A percentile compares a stretch with the other conserved stretches of the same genome.
Evolutionary conservation across 2,113 vertebrate species (phyloP).

Genomic region (Speoplatyrhinus poulsoni): DNA sequence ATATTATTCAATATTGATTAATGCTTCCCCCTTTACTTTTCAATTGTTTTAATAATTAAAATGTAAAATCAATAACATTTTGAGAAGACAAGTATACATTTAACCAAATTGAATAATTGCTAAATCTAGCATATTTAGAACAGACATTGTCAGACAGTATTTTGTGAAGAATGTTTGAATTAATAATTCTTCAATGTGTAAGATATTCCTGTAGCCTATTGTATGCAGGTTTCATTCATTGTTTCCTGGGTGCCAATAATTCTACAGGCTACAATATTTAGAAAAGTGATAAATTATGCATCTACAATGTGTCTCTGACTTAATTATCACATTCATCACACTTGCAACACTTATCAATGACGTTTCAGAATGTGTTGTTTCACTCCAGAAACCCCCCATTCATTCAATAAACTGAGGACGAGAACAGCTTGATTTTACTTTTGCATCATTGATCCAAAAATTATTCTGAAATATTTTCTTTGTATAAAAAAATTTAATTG

Average conservation of each 20-base stretch:
- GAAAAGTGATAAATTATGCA: constrained; percentile 47
- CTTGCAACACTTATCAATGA: constrained; percentile 31
- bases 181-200: not conserved
- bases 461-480: not conserved
- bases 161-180: not conserved
- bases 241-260: not conserved
- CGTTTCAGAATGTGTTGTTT: constrained; percentile 34
- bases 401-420: constrained; percentile 36
- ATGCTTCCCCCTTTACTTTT: too few relatives aligned
- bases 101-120: not conserved
- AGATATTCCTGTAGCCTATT: not conserved
- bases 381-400: constrained; percentile 29
- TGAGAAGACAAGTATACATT: not conserved
- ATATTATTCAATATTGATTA: too few relatives aligned
- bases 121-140: too few relatives aligned
- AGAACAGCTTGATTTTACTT: constrained; percentile 8
- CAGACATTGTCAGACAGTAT: too few relatives aligned
- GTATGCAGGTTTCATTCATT: constrained; percentile 5
- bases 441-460: not conserved
- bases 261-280: constrained; percentile 17
- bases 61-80: not conserved
- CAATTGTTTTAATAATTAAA: not conserved
- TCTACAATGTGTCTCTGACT: constrained; percentile 34
- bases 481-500: too few relatives aligned
- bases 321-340: constrained; percentile 51